Percentiles rank a stretch among this genome's conserved stretches.
Evolutionary conservation across 1,140 invertebrate genomes (phyloP).

Genomic region (Neodiprion pinetum): DNA sequence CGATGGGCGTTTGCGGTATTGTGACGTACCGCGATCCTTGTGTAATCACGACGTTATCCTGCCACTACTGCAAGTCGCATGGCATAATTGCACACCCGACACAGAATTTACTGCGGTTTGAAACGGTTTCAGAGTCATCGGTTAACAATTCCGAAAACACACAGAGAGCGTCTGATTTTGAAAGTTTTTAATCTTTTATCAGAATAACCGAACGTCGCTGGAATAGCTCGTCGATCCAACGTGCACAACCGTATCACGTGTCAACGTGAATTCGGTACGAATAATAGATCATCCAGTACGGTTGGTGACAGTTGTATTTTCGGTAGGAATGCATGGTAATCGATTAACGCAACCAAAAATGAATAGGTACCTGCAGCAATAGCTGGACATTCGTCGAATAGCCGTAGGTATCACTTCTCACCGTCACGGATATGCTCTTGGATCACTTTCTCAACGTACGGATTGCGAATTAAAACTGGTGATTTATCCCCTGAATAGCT

Average conservation of each 20-base stretch:
- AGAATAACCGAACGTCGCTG: background rate
- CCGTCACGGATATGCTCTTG: background rate
- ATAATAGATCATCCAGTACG: background rate
- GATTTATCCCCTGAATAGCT: background rate
- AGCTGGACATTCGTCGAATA: too few relatives aligned
- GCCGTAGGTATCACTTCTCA: too few relatives aligned
- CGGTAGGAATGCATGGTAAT: too few relatives aligned
- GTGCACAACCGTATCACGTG: background rate
- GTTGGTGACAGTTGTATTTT: background rate
- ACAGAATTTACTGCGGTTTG: background rate
- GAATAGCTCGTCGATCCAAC: background rate
- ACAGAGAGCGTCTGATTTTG: background rate
- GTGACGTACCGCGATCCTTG: too few relatives aligned
- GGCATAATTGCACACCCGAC: too few relatives aligned
- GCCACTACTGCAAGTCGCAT: too few relatives aligned
- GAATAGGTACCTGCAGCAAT: too few relatives aligned
- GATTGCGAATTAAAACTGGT: background rate
- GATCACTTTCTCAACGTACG: background rate
- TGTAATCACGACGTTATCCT: too few relatives aligned
- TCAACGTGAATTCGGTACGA: background rate
- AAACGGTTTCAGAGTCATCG: background rate
- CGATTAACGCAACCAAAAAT: too few relatives aligned
- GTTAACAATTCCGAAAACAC: background rate
- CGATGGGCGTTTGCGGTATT: too few relatives aligned
- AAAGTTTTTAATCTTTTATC: too few relatives aligned